These are phyloP conservation scores for Epizoanthus scotinus DNA, from an alignment of 92 coral and sea anemone species.

Conservation along the genomic window DNA sequence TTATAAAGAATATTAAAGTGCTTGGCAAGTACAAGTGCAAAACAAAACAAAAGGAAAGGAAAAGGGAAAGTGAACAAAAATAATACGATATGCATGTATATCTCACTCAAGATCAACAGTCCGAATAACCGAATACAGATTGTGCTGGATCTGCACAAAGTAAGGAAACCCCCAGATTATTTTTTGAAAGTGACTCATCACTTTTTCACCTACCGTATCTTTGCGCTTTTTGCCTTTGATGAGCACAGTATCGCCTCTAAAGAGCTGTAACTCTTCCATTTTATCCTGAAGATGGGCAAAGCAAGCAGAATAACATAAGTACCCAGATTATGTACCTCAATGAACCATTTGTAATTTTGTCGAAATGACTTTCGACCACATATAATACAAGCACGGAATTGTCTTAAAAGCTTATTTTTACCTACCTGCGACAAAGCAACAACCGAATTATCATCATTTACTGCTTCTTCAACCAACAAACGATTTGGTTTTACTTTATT, in stretches of 20 bases:
- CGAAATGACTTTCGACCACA: neutral
- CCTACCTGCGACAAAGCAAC: slow-evolving; percentile 98
- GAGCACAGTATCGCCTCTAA: slow-evolving; percentile 97
- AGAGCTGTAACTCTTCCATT: slow-evolving; percentile 97
- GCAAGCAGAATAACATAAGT: neutral
- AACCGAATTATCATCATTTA: slow-evolving; percentile 97
- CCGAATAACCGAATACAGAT: no score
- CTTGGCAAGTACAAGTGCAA: no score
- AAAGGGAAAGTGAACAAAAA: no score
- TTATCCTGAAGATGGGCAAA: slow-evolving; percentile 60
- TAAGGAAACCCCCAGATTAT: neutral
- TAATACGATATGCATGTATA: no score
- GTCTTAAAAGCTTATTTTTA: neutral
- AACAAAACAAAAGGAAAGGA: no score
- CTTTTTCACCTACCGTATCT: slow-evolving; percentile 78
- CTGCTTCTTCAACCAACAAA: slow-evolving; percentile 95
- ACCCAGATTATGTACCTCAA: neutral
- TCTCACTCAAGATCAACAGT: no score
- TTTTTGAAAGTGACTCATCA: slow-evolving; percentile 44
- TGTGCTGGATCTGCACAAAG: no score
- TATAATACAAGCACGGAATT: neutral
- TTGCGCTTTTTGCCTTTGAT: slow-evolving; percentile 96
- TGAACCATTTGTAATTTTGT: neutral
- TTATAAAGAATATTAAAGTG: no score
- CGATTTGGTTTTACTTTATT: slow-evolving; percentile 93